phyloP scores from a whole-genome alignment of 2,113 vertebrate species.

The Diphyllodes magnificus region DNA sequence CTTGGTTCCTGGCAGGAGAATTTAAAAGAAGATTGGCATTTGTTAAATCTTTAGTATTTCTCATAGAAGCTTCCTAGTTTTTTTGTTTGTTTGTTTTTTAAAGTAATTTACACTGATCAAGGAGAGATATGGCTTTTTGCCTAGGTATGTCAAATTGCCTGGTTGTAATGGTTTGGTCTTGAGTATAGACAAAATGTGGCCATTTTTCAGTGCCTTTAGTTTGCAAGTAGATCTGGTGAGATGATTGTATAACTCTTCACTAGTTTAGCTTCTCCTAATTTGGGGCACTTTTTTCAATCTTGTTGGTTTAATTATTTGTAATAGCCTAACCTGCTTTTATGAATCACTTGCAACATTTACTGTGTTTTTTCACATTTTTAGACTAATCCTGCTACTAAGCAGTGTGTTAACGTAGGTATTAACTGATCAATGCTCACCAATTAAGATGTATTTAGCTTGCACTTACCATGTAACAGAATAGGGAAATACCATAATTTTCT shows the following conservation, averaged over 20 bases:
- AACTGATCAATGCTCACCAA: not conserved
- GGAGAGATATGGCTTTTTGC: not conserved
- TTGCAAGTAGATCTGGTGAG: not conserved
- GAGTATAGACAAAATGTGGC: not conserved
- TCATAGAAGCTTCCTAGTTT: not conserved
- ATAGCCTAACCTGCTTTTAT: not conserved
- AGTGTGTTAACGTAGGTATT: not conserved
- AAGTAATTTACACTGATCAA: not conserved
- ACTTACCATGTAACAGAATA: not conserved
- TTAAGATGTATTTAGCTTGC: not conserved
- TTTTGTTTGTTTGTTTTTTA: not conserved
- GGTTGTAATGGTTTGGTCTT: not conserved
- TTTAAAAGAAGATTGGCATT: not conserved
- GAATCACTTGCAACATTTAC: not conserved
- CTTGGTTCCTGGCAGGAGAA: not conserved
- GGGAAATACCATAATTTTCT: not conserved
- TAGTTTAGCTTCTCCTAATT: not conserved
- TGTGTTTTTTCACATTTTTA: not conserved
- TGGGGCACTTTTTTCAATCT: not conserved
- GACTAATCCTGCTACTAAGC: not conserved
- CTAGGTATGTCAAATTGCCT: not conserved
- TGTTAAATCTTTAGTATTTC: not conserved
- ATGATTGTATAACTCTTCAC: not conserved
- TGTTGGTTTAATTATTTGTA: not conserved
- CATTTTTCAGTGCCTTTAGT: not conserved